Evolutionary conservation across 1,140 invertebrate species (phyloP).

Genomic region (Copidosoma floridanum): DNA sequence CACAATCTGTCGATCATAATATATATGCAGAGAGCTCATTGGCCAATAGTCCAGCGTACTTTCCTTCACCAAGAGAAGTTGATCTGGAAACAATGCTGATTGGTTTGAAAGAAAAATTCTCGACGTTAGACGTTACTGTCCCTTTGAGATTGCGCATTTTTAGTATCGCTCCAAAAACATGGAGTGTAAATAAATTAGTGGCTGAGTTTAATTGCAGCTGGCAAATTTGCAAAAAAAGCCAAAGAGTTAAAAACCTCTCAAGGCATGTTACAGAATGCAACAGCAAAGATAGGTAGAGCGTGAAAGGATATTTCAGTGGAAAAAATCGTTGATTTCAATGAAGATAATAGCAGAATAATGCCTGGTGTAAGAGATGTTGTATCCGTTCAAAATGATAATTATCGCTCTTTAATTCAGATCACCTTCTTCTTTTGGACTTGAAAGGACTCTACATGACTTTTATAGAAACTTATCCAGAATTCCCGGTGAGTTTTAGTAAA

Average conservation of each 20-base stretch:
- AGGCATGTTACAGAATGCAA: not conserved
- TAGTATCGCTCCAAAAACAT: not conserved
- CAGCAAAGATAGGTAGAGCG: not conserved
- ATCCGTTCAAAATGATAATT: not conserved
- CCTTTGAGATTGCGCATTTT: not conserved
- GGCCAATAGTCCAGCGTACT: no score
- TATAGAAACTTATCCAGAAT: not conserved
- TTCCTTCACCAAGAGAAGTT: not conserved
- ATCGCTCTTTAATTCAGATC: not conserved
- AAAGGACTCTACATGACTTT: not conserved
- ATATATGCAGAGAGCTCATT: no score
- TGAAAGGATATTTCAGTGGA: not conserved
- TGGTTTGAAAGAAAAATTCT: not conserved
- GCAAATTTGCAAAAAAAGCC: not conserved
- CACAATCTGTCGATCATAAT: no score
- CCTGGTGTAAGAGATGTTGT: not conserved
- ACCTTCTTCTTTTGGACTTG: not conserved
- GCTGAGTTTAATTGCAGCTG: not conserved
- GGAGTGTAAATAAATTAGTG: no score
- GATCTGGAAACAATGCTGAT: not conserved
- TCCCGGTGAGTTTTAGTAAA: not conserved
- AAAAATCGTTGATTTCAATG: not conserved
- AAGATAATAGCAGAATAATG: not conserved
- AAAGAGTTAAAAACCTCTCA: not conserved
- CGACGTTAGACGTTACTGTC: not conserved